Base-by-base conservation (phyloP, 64 coral and sea anemone genomes). In the Trachythela sp. region DNA sequence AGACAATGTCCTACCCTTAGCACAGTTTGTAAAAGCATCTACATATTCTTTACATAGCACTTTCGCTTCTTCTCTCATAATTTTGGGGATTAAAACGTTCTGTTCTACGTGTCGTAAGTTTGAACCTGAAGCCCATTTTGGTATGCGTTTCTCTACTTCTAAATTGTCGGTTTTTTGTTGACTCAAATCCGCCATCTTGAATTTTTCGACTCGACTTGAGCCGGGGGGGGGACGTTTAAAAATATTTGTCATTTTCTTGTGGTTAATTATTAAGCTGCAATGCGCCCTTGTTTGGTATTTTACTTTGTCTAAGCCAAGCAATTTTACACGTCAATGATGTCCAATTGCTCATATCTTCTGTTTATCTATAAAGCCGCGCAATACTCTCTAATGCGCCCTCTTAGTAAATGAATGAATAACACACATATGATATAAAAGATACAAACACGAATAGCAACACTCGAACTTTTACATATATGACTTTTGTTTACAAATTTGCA, bases 51-150 rank as follows among this genome's bases (percentile, higher is more conserved):
- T 92, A 67, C 95, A 98, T 84, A 88, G 90, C 9, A 88, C 91
- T 54, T 89, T 92, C 13, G 95, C 93, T 48, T 77, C 92, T 77
- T 98, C 95, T 91, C 95, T 88, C 37, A 98, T 89, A 48, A 98
- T 94, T 84, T 98, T 98, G 35, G 95, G 95, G 85, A 98, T 98
- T 26, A 98, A 88, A 43, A 98, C 95, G 83, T 98, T 93, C 88
- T 86, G 94, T 77, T 98, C 95, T 32, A 98, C 95, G 83, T 94
- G 89, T 87, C 95, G 84, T 9, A 98, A 87, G 68, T 86, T 52
- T 34, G 92, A 88, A 18, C 93, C 95, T 33, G 76, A 83, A 4
- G 93, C 95, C 93, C 93, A 98, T 42, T 93, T 89, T n/a, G 95
- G 54, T 24, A 98, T 89, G 36, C 40, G 84, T 90, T 42, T 20